Conservation (phyloP, 2,113 vertebrate species). For the Dascyllus trimaculatus region DNA sequence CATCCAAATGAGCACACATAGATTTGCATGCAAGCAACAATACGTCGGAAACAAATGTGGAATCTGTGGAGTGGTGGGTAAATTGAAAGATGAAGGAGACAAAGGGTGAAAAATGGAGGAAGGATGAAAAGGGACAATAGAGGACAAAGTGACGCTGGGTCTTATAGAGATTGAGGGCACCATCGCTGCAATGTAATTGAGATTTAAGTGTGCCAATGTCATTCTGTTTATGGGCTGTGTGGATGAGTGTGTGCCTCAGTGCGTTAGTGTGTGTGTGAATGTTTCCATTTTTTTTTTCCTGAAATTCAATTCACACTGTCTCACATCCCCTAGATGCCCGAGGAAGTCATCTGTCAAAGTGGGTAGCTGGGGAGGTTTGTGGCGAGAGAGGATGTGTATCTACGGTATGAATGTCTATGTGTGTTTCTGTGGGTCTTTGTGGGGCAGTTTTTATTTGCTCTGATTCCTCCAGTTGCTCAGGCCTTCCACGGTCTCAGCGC, state of each 20-base stretch:
- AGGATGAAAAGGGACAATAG: background rate
- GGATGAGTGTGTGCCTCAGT: constrained; percentile 2
- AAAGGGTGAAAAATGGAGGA: constrained; percentile 9
- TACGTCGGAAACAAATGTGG: background rate
- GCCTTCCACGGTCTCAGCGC: constrained; percentile 55
- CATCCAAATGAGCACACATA: background rate
- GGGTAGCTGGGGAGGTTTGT: constrained; percentile 35
- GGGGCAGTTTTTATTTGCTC: constrained; percentile 63
- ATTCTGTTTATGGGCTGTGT: constrained; percentile 28
- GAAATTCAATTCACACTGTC: constrained; percentile 69
- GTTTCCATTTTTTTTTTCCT: background rate
- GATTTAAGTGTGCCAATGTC: constrained; percentile 59
- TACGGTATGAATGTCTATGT: constrained; percentile 31
- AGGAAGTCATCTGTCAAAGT: constrained; percentile 65
- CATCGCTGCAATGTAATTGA: constrained; percentile 35
- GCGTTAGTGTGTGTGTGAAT: constrained; percentile 4
- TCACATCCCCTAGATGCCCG: constrained; percentile 32
- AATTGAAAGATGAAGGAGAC: constrained; percentile 26
- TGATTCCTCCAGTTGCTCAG: constrained; percentile 59
- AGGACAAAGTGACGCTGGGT: constrained; percentile 15
- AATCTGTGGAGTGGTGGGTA: background rate
- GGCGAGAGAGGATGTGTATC: constrained; percentile 33
- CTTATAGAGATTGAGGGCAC: constrained; percentile 50
- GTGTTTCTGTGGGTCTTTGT: constrained; percentile 28
- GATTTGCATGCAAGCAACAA: background rate